Base-by-base conservation (phyloP, 2,113 vertebrate species). In the Saimiri boliviensis region DNA sequence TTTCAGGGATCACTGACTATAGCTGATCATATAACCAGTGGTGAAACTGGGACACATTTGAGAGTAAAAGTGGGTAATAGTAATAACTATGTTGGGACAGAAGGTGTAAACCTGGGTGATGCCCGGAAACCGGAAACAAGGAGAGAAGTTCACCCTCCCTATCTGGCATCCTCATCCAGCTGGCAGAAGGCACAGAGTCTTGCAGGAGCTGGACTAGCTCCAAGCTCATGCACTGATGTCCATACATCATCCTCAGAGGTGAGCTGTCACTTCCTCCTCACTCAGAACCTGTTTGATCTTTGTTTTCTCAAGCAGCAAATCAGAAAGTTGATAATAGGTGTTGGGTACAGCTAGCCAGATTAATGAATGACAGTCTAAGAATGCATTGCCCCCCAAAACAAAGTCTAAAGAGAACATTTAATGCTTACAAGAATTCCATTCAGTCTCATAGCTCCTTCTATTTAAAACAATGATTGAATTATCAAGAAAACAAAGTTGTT, bases 161-260 rank as follows among this genome's bases (percentile, higher is more conserved):
- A 35, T 20, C 25, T 9, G 4, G 25, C 23, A 14, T 52, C 25
- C 58, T 49, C 8, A 13, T 3, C 45, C 3, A 13, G 8, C 74
- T 14, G 32, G 17, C 32, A 4, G 1, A 8, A 23, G 30, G 11
- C 8, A 2, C 0, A 45, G 37, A 21, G n/a, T 8, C 11, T 27
- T 19, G 6, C 1, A 0, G 52, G 13, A 10, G 0, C 30, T 79
- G 23, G 19, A 37, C 4, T 19, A 4, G 6, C 32, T 4, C 40
- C 37, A 63, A 84, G 63, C 4, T 71, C 35, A 12, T 0, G 7
- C 4, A 25, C 32, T 14, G 3, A 63, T 16, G 5, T 21, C n/a
- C 23, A 8, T 17, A 17, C 3, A 3, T 19, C 25, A 0, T 21
- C 17, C 42, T 77, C 58, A 13, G 35, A 79, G 40, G 30, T 9